Percentiles rank a stretch among this genome's conserved stretches.
Conservation (phyloP, 2,888 invertebrate species). For the Papilio protenor region DNA sequence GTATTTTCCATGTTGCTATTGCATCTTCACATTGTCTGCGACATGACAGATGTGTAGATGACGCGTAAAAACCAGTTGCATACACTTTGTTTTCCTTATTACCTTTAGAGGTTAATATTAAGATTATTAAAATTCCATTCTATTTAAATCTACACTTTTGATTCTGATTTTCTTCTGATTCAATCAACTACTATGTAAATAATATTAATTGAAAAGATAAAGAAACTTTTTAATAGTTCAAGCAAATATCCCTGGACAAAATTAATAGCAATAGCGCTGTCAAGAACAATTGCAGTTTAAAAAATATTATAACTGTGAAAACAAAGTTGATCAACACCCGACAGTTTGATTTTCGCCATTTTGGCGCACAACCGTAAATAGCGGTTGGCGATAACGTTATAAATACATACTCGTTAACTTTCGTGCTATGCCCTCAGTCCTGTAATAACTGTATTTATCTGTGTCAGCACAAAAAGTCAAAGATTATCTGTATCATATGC, state of each 20-base stretch:
- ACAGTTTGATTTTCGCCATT: background rate
- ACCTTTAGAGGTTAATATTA: background rate
- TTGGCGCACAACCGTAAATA: background rate
- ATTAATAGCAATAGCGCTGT: background rate
- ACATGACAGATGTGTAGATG: background rate
- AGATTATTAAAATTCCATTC: background rate
- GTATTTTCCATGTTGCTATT: background rate
- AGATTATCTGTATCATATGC: background rate
- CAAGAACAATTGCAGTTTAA: background rate
- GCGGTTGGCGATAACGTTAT: background rate
- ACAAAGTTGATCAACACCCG: background rate
- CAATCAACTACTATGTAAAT: background rate
- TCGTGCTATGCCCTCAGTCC: background rate
- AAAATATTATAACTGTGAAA: background rate
- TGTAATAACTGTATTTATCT: background rate
- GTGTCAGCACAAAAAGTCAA: background rate
- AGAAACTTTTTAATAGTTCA: background rate
- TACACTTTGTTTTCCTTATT: background rate
- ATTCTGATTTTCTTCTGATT: no score
- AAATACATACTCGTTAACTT: background rate
- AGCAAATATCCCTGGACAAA: background rate
- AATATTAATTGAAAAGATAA: background rate
- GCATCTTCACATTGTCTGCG: constrained; percentile 7
- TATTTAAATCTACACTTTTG: no score
- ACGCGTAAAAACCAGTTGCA: constrained; percentile 27